Evolutionary conservation across 2,113 vertebrate species (phyloP).

Genomic region (Salvelinus sp.): DNA sequence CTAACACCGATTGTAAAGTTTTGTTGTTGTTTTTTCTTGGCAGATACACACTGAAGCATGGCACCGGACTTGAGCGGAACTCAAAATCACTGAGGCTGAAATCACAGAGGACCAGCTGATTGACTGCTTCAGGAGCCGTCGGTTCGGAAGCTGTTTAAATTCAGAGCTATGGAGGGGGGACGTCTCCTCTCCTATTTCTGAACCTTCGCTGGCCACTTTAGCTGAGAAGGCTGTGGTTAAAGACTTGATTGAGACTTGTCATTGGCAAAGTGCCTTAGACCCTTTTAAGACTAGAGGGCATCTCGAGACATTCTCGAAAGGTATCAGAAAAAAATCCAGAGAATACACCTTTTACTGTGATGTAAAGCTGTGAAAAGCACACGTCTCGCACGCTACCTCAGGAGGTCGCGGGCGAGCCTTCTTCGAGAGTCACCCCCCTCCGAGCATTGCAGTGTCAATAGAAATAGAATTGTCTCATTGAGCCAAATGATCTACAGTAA

Average conservation of each 20-base stretch:
- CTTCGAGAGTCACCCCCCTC: no score
- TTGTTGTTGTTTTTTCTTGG: constrained; percentile 33
- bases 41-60: constrained; percentile 25
- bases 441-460: no score
- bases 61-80: constrained; percentile 40
- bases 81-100: constrained; percentile 66
- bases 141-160: constrained; percentile 40
- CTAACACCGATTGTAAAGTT: neutral
- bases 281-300: no score
- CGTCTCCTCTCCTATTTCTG: constrained; percentile 17
- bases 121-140: constrained; percentile 52
- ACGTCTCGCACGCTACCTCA: no score
- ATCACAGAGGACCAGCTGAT: constrained; percentile 60
- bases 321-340: no score
- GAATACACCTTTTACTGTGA: no score
- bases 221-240: constrained; percentile 44
- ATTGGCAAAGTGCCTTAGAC: constrained; percentile 19
- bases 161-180: constrained; percentile 41
- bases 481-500: no score
- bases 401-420: no score
- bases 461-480: no score
- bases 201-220: constrained; percentile 43
- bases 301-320: no score
- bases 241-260: constrained; percentile 44
- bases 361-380: no score